phyloP scores from a whole-genome alignment of 2,113 vertebrate species.

The Apteryx mantelli region DNA sequence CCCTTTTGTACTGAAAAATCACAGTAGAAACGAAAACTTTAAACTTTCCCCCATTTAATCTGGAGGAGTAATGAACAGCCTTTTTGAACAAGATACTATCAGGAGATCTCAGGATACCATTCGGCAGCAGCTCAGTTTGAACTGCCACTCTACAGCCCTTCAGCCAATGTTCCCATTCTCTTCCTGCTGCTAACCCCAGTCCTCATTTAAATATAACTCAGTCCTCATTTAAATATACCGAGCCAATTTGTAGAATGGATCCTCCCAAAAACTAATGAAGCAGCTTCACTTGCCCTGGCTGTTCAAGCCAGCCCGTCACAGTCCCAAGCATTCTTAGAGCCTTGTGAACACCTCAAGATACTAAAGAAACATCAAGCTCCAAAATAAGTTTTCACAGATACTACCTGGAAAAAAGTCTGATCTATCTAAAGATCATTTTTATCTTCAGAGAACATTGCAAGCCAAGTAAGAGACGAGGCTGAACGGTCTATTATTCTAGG shows the following conservation, averaged over 20 bases:
- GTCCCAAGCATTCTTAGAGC: not conserved
- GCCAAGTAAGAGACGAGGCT: not conserved
- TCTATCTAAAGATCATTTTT: not conserved
- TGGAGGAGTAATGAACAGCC: not conserved
- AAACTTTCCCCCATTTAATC: not conserved
- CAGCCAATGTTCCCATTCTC: not conserved
- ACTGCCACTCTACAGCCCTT: not conserved
- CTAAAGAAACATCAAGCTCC: not conserved
- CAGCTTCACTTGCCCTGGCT: not conserved
- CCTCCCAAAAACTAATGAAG: not conserved
- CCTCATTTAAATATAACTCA: too few species aligned
- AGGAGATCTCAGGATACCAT: not conserved
- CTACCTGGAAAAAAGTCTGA: not conserved
- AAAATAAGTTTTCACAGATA: not conserved
- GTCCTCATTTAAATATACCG: too few species aligned
- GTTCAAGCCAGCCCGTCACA: not conserved
- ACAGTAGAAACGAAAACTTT: not conserved
- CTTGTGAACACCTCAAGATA: not conserved
- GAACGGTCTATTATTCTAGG: not conserved
- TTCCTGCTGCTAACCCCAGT: not conserved
- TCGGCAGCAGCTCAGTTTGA: not conserved
- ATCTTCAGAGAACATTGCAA: not conserved
- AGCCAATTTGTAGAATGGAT: too few species aligned
- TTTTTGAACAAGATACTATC: not conserved
- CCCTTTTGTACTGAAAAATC: not conserved